Percentiles rank a stretch among this genome's conserved stretches.
Conservation (phyloP, 1,140 invertebrate species). For the Planococcus citri region DNA sequence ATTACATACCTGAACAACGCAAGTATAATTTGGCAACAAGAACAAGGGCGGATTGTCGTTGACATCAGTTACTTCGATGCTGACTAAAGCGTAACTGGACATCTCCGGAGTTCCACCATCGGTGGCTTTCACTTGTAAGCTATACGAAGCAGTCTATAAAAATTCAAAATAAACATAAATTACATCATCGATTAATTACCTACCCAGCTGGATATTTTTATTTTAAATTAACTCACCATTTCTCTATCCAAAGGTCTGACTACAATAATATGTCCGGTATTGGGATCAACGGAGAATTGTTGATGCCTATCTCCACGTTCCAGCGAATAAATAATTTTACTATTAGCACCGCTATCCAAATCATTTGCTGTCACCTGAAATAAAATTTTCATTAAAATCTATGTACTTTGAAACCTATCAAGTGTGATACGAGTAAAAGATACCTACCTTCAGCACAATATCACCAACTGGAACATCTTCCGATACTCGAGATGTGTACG, state of each 20-base stretch:
- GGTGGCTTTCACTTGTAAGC: constrained; percentile 62
- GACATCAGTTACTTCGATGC: constrained; percentile 69
- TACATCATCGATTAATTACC: too few species aligned
- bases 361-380: constrained; percentile 55
- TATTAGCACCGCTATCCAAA: constrained; percentile 67
- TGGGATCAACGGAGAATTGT: constrained; percentile 64
- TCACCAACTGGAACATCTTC: constrained; percentile 63
- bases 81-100: constrained; percentile 58
- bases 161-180: not conserved
- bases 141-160: constrained; percentile 49
- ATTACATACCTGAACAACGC: constrained; percentile 49
- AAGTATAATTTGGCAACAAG: constrained; percentile 60
- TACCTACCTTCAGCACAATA: constrained; percentile 51
- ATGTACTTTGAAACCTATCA: too few species aligned
- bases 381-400: not conserved
- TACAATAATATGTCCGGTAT: constrained; percentile 66
- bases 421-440: not conserved
- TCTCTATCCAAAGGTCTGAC: constrained; percentile 68
- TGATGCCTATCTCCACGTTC: constrained; percentile 60
- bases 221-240: constrained; percentile 38
- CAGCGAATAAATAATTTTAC: constrained; percentile 62
- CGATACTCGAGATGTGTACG: constrained; percentile 61
- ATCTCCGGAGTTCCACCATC: constrained; percentile 65
- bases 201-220: too few species aligned
- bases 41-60: constrained; percentile 83